Conservation (phyloP, 2,888 invertebrate genomes). For the Chloroclysta siterata region DNA sequence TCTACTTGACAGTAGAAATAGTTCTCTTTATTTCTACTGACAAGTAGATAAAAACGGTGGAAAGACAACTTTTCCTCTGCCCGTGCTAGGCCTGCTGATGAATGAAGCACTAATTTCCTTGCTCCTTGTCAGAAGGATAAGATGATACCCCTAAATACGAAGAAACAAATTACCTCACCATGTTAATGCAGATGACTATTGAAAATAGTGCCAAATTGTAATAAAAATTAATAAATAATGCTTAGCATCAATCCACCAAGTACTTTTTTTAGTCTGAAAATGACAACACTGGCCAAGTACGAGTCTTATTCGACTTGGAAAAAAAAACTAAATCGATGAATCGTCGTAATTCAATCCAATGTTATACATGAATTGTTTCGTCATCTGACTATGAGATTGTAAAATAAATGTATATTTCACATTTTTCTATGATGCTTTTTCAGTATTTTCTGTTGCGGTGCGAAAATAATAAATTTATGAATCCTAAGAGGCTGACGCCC, state of each 20-base stretch:
- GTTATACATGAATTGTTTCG: conserved; percentile 65
- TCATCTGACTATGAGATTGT: conserved; percentile 69
- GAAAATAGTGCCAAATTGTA: too few relatives aligned
- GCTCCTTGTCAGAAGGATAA: too few relatives aligned
- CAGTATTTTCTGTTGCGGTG: conserved; percentile 80
- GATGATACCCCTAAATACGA: too few relatives aligned
- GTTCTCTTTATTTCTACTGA: too few relatives aligned
- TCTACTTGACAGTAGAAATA: too few relatives aligned
- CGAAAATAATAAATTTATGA: conserved; percentile 56
- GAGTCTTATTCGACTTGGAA: conserved; percentile 21
- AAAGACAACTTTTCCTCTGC: too few relatives aligned
- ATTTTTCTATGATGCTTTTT: conserved; percentile 67
- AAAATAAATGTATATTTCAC: conserved; percentile 68
- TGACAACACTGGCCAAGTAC: conserved; percentile 26
- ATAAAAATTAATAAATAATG: too few relatives aligned
- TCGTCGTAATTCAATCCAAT: conserved; percentile 57
- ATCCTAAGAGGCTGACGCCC: conserved; percentile 72
- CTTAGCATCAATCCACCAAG: neutral
- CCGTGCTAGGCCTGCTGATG: too few relatives aligned
- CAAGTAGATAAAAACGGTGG: too few relatives aligned
- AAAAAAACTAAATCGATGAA: conserved; percentile 45
- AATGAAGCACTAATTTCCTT: too few relatives aligned
- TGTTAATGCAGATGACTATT: too few relatives aligned
- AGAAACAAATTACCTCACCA: too few relatives aligned
- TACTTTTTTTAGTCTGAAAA: neutral